Evolutionary conservation across 2,797 vertebrate species (phyloP).

Genomic region (Poecile montanus): DNA sequence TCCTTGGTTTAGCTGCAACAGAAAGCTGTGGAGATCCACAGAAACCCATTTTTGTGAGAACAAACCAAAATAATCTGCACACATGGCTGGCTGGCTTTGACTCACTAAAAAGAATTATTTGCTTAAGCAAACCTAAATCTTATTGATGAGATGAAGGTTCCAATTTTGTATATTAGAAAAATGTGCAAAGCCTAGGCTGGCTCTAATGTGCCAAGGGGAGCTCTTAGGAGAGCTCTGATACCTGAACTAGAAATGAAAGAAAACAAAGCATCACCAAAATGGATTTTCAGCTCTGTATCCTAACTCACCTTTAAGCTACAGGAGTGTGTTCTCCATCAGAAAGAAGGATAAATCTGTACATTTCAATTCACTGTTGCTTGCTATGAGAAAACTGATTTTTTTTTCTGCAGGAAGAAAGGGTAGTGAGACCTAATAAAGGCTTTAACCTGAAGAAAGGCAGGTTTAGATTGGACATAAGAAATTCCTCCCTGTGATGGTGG

Average conservation of each 20-base stretch:
- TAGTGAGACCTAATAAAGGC: background rate
- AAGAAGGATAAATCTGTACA: background rate
- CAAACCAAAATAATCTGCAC: background rate
- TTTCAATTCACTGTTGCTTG: background rate
- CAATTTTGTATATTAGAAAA: background rate
- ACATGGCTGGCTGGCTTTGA: background rate
- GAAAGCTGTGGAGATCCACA: background rate
- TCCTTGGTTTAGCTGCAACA: background rate
- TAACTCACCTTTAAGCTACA: background rate
- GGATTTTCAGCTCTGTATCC: background rate
- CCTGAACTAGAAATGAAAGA: background rate
- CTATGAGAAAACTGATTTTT: background rate
- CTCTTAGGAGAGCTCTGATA: background rate
- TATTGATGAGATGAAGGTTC: background rate
- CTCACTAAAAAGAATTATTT: background rate
- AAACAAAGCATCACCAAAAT: background rate
- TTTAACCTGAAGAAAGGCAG: background rate
- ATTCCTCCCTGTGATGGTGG: background rate
- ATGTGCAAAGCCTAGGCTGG: background rate
- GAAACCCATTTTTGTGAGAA: background rate
- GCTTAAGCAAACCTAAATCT: background rate
- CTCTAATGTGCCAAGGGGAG: fast-evolving
- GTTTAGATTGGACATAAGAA: background rate
- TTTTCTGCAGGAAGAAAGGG: background rate
- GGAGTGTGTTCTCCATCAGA: background rate